A percentile compares a stretch with the other conserved stretches of the same genome.
These are phyloP conservation scores for Cricetomys ansorgei DNA, from an alignment of 2,113 vertebrate genomes.

Conservation along the genomic window DNA sequence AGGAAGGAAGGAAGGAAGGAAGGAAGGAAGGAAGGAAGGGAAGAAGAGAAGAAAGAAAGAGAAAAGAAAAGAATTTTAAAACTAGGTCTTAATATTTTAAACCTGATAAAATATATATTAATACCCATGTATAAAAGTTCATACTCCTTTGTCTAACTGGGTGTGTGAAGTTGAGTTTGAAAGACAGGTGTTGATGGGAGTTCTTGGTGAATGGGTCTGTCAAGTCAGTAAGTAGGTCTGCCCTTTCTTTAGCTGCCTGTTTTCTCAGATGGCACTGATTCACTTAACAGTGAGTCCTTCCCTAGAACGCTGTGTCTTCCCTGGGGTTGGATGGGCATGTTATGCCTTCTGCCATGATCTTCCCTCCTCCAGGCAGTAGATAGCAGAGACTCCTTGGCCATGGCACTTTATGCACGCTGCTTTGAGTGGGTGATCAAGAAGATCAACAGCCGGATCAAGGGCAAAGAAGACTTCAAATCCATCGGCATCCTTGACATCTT, in stretches of 20 bases:
- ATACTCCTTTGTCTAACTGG: not conserved
- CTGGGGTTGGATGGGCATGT: rapidly evolving
- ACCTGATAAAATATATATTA: not conserved
- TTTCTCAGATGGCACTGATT: not conserved
- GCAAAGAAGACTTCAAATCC: slow-evolving; percentile 95
- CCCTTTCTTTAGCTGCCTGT: not conserved
- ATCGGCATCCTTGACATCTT: slow-evolving; percentile 99
- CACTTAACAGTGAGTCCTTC: rapidly evolving
- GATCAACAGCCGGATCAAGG: slow-evolving; percentile 95
- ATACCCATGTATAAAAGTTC: rapidly evolving
- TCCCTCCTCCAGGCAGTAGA: slow-evolving; percentile 91
- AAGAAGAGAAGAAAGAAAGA: not conserved
- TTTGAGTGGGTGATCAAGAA: slow-evolving; percentile 97
- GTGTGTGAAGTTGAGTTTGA: not conserved
- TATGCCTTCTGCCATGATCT: not conserved
- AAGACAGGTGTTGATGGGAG: not conserved
- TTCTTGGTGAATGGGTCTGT: not conserved
- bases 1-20: no score
- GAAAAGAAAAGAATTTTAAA: not conserved
- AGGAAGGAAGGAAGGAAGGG: no score
- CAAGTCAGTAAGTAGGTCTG: not conserved
- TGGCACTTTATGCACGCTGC: slow-evolving; percentile 98
- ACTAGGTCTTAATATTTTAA: not conserved
- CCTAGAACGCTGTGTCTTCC: rapidly evolving
- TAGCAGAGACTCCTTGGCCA: slow-evolving; percentile 97